These are phyloP conservation scores for Odocoileus virginianus DNA, from an alignment of 2,113 vertebrate species.

Conservation along the genomic window DNA sequence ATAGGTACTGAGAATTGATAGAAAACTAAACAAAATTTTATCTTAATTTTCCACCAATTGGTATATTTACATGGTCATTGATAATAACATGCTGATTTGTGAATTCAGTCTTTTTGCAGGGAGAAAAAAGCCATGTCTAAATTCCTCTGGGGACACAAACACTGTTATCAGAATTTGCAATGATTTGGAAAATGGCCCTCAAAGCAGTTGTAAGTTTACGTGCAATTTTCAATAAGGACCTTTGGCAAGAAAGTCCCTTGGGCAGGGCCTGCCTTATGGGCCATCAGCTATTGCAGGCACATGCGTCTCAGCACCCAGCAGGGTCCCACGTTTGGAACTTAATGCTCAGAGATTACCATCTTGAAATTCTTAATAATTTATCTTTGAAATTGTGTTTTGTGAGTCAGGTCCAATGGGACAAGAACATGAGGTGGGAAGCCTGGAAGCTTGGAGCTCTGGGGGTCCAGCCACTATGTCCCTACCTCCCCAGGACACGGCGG, in stretches of 20 bases:
- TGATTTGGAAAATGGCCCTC: neutral
- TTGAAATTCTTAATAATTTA: neutral
- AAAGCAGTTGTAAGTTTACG: neutral
- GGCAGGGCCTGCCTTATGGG: neutral
- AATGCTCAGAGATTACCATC: neutral
- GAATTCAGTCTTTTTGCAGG: neutral
- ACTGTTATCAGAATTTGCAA: neutral
- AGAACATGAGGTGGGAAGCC: neutral
- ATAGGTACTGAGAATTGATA: neutral
- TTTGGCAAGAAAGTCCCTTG: neutral
- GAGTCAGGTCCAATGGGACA: neutral
- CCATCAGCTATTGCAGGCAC: too few relatives aligned
- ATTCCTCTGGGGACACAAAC: neutral
- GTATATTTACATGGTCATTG: neutral
- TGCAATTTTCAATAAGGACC: neutral
- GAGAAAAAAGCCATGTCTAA: neutral
- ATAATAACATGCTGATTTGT: neutral
- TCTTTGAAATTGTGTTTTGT: neutral
- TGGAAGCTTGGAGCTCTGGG: neutral
- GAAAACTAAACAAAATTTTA: neutral
- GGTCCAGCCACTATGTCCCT: neutral
- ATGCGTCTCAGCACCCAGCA: accelerated
- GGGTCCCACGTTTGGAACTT: too few relatives aligned
- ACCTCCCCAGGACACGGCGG: accelerated
- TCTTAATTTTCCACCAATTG: neutral